phyloP scores from a whole-genome alignment of 2,888 invertebrate species.

The Plutella xylostella region DNA sequence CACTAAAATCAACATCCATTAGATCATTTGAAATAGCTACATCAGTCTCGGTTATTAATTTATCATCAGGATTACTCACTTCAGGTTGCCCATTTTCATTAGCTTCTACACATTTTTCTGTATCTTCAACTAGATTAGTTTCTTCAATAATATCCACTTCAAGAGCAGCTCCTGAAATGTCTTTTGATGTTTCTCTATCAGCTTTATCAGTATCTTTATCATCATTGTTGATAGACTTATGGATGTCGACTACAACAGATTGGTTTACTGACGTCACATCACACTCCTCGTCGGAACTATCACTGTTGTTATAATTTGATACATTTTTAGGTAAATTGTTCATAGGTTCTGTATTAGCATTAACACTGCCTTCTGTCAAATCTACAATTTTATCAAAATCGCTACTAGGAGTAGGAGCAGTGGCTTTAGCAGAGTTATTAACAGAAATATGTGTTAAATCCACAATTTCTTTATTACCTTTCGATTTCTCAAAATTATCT shows the following conservation, averaged over 20 bases:
- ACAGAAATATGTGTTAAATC: not conserved
- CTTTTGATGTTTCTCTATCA: constrained; percentile 3
- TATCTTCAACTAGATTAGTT: constrained; percentile 5
- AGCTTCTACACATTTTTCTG: not conserved
- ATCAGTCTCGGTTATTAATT: constrained; percentile 5
- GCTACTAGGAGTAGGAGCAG: too few relatives aligned
- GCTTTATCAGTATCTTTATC: constrained; percentile 4
- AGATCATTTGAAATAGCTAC: constrained; percentile 14
- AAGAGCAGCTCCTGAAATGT: not conserved
- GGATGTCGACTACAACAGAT: constrained; percentile 24
- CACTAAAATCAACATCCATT: constrained; percentile 54
- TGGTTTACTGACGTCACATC: constrained; percentile 19
- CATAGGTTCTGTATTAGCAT: not conserved
- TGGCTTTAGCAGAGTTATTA: too few relatives aligned
- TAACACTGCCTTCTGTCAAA: not conserved
- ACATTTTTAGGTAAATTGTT: not conserved
- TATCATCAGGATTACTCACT: constrained; percentile 2
- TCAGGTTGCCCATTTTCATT: not conserved
- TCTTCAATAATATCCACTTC: not conserved
- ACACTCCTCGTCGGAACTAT: not conserved
- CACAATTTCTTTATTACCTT: not conserved
- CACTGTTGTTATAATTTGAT: not conserved
- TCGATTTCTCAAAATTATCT: not conserved
- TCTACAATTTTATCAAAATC: too few relatives aligned
- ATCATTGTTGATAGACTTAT: constrained; percentile 12